These are phyloP conservation scores for Charina bottae DNA, from an alignment of 2,113 vertebrate species.

Conservation along the genomic window DNA sequence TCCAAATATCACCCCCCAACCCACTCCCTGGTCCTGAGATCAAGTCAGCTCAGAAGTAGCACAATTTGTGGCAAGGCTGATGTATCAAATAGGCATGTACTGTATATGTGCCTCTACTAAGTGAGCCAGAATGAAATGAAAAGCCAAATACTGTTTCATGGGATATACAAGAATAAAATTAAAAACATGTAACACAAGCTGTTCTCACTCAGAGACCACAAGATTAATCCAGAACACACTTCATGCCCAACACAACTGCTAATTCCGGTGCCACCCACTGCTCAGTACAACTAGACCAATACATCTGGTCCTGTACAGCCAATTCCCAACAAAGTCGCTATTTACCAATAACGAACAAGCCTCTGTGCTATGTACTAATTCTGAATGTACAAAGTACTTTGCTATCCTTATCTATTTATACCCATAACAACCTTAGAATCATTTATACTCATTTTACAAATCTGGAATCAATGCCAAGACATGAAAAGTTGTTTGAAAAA, in stretches of 20 bases:
- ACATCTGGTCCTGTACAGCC: slow-evolving; percentile 22
- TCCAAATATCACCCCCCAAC: neutral
- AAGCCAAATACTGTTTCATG: neutral
- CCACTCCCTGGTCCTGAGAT: neutral
- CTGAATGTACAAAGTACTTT: neutral
- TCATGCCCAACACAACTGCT: neutral
- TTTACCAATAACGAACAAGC: slow-evolving; percentile 19
- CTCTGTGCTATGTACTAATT: neutral
- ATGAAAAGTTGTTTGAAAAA: neutral
- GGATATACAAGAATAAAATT: neutral
- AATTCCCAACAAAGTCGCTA: slow-evolving; percentile 31
- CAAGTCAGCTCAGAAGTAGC: neutral
- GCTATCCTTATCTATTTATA: neutral
- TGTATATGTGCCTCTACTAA: neutral
- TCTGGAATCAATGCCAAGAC: rapidly evolving
- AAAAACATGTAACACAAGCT: neutral
- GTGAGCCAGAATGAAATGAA: neutral
- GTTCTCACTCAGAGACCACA: slow-evolving; percentile 15
- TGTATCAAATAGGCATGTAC: neutral
- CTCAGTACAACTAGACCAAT: neutral
- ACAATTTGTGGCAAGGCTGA: neutral
- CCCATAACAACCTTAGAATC: neutral
- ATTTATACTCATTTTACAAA: neutral
- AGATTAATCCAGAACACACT: neutral
- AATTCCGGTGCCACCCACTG: slow-evolving; percentile 1